A percentile compares a stretch with the other conserved stretches of the same genome.
phyloP scores from a whole-genome alignment of 2,113 vertebrate genomes.

The Megaceryle torquata region DNA sequence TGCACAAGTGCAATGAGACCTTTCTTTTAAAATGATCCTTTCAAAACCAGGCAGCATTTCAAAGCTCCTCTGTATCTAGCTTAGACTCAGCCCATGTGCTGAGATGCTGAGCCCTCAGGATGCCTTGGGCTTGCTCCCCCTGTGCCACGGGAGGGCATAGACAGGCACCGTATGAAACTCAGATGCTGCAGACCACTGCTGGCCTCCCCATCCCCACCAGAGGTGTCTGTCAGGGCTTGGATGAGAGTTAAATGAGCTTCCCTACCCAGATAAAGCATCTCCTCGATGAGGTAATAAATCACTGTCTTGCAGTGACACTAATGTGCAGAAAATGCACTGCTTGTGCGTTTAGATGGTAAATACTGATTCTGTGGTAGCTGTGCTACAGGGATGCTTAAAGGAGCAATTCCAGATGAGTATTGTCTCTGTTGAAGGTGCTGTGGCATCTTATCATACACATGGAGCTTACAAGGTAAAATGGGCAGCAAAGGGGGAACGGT shows the following conservation, averaged over 20 bases:
- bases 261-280: not conserved
- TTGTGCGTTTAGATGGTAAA: not conserved
- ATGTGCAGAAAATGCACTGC: not conserved
- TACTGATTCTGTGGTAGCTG: not conserved
- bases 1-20: not conserved
- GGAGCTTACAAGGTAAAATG: accelerated
- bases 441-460: not conserved
- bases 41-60: not conserved
- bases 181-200: not conserved
- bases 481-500: not conserved
- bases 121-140: not conserved
- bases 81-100: not conserved
- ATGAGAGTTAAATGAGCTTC: not conserved
- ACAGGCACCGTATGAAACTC: accelerated
- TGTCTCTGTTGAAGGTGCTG: not conserved
- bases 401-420: not conserved
- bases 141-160: accelerated
- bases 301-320: constrained; percentile 8
- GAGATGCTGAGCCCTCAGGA: not conserved
- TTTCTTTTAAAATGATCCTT: not conserved
- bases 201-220: not conserved
- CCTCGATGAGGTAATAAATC: not conserved
- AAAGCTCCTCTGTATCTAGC: not conserved
- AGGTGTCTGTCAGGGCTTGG: not conserved
- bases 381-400: not conserved